Percentiles rank a stretch among this genome's conserved stretches.
Conservation (phyloP, 2,113 vertebrate genomes). For the Gymnocephalus cernua region DNA sequence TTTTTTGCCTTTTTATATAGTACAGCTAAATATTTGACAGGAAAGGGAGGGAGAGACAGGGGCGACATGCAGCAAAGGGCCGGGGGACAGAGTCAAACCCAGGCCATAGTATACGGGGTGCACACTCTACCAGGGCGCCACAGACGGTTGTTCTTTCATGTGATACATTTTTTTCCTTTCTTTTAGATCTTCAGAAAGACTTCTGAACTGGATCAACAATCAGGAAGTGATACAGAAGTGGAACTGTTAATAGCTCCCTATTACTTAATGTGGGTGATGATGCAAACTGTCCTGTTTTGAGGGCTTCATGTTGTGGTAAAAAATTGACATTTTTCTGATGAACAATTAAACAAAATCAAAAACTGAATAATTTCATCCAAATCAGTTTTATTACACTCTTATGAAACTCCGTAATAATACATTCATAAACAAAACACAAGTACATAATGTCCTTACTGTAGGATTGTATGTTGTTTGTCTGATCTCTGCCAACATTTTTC, state of each 20-base stretch:
- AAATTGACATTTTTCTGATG: not conserved
- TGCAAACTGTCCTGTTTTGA: not conserved
- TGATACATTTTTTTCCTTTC: not conserved
- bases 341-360: not conserved
- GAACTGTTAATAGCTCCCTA: not conserved
- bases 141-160: not conserved
- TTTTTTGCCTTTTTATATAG: no score
- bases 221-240: conserved; percentile 6
- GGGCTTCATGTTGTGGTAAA: conserved; percentile 2
- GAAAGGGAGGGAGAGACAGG: no score
- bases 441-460: not conserved
- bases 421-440: not conserved
- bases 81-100: no score
- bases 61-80: no score
- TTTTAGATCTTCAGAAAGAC: conserved; percentile 90
- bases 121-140: no score
- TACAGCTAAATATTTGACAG: no score
- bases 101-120: no score
- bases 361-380: no score
- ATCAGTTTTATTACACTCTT: not conserved
- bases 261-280: not conserved
- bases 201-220: conserved; percentile 83
- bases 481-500: not conserved
- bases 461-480: conserved; percentile 23
- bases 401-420: not conserved